phyloP scores from a whole-genome alignment of 2,113 vertebrate genomes.

The Rutilus rutilus region DNA sequence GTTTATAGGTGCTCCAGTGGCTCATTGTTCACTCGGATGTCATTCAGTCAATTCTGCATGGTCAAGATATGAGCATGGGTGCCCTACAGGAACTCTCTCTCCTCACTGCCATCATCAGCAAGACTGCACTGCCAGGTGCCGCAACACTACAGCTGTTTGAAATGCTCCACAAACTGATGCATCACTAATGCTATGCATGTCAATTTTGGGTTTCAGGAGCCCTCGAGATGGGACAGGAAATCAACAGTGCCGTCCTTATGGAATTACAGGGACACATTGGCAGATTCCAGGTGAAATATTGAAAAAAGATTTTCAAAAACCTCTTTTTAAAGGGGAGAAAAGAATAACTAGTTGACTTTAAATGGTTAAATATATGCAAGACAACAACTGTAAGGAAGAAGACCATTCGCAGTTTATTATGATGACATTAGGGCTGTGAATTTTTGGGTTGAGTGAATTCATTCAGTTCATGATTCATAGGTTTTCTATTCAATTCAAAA shows the following conservation, averaged over 20 bases:
- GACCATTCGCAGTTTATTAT: background rate
- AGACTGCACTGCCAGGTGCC: constrained; percentile 92
- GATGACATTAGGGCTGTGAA: background rate
- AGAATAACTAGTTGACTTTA: background rate
- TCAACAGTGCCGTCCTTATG: constrained; percentile 84
- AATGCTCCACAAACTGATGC: background rate
- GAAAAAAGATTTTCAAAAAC: background rate
- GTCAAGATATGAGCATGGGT: constrained; percentile 86
- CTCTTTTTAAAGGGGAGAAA: background rate
- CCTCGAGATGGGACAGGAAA: constrained; percentile 81
- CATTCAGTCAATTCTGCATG: constrained; percentile 90
- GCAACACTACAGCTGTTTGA: background rate
- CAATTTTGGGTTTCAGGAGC: constrained; percentile 75
- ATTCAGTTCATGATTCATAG: too few species aligned
- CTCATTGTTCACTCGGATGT: constrained; percentile 93
- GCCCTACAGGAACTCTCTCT: constrained; percentile 89
- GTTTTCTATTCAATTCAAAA: too few species aligned
- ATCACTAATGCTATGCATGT: constrained; percentile 40
- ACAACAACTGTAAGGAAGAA: background rate
- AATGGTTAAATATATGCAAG: background rate
- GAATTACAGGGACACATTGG: constrained; percentile 92
- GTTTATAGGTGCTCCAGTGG: constrained; percentile 88
- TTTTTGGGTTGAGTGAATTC: too few species aligned
- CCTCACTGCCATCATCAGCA: constrained; percentile 96
- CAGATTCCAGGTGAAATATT: constrained; percentile 87